Conservation (phyloP, 2,888 invertebrate genomes). For the Morinoia aosen region DNA sequence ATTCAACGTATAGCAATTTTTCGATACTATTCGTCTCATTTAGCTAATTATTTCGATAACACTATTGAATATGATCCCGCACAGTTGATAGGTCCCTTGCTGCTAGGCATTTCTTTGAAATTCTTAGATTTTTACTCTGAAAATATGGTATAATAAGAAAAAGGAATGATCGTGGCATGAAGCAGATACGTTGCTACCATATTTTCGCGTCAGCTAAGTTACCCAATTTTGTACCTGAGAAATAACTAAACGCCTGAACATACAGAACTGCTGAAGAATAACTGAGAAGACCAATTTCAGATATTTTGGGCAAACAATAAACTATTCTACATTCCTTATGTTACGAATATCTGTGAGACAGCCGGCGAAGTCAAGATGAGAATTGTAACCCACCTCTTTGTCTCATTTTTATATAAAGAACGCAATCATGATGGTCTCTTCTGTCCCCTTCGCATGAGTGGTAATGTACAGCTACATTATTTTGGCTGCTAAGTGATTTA, state of each 20-base stretch:
- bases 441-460: too few species aligned
- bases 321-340: background rate
- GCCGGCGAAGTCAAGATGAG: too few species aligned
- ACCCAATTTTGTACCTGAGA: background rate
- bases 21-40: too few species aligned
- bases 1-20: too few species aligned
- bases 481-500: background rate
- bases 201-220: background rate
- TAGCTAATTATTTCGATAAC: too few species aligned
- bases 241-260: background rate
- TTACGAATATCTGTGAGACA: too few species aligned
- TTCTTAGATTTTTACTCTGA: too few species aligned
- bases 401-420: background rate
- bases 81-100: too few species aligned
- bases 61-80: too few species aligned
- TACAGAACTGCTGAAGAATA: background rate
- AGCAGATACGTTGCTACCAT: background rate
- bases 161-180: too few species aligned
- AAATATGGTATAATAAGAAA: too few species aligned
- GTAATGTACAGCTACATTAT: background rate
- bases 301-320: background rate
- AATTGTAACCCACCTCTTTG: background rate
- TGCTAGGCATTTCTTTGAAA: too few species aligned
- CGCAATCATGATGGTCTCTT: background rate
- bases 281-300: background rate